phyloP scores from a whole-genome alignment of 92 coral and sea anemone species.

The Paramuricea clavata region DNA sequence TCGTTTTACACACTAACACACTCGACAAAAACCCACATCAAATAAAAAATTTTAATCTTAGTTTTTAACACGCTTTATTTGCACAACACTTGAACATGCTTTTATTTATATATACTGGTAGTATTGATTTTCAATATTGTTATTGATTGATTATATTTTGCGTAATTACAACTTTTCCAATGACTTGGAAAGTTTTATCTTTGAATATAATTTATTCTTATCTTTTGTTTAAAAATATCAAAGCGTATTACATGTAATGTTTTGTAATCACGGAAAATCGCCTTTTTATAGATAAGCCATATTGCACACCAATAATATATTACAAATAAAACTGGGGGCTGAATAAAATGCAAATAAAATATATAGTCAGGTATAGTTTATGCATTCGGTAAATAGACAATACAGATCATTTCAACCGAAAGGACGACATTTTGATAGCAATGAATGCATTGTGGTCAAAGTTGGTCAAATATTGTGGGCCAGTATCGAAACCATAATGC shows the following conservation, averaged over 20 bases:
- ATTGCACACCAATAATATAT: too few relatives aligned
- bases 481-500: too few relatives aligned
- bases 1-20: background rate
- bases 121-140: too few relatives aligned
- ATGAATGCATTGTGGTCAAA: too few relatives aligned
- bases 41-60: background rate
- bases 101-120: background rate
- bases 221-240: background rate
- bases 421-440: too few relatives aligned
- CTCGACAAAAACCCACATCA: background rate
- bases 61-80: background rate
- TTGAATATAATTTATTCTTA: background rate
- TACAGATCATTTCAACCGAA: too few relatives aligned
- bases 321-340: too few relatives aligned
- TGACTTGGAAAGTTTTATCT: background rate
- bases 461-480: too few relatives aligned
- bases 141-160: background rate
- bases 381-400: too few relatives aligned
- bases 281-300: too few relatives aligned
- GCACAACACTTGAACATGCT: background rate
- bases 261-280: background rate
- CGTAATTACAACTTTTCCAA: background rate
- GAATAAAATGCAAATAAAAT: too few relatives aligned
- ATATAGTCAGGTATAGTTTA: too few relatives aligned
- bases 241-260: background rate